Conservation (phyloP, 2,113 vertebrate species). For the Brachyistius frenatus region DNA sequence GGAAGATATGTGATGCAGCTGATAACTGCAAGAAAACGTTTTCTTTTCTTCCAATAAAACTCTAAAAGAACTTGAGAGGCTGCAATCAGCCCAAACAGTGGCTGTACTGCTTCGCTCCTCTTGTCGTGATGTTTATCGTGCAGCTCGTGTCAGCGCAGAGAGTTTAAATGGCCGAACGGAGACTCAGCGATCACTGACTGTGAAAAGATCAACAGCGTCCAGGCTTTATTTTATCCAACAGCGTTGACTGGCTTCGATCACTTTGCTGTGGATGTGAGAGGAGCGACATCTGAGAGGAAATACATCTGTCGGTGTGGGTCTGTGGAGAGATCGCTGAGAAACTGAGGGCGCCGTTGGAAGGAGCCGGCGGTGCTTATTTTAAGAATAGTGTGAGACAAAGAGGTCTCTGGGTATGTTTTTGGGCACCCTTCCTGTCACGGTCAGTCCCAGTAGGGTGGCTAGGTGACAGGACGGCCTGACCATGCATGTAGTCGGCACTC, state of each 20-base stretch:
- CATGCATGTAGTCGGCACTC: conserved; percentile 76
- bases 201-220: not conserved
- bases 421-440: conserved; percentile 61
- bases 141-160: not conserved
- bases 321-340: conserved; percentile 22
- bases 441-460: conserved; percentile 74
- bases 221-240: conserved; percentile 1
- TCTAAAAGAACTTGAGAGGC: not conserved
- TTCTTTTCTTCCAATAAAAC: not conserved
- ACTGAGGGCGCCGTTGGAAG: conserved; percentile 24
- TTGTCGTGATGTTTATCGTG: not conserved
- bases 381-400: conserved; percentile 56
- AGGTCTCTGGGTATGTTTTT: conserved; percentile 57
- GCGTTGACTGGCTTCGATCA: not conserved
- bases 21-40: not conserved
- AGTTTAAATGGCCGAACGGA: not conserved
- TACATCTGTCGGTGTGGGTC: conserved; percentile 19
- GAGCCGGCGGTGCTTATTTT: conserved; percentile 45
- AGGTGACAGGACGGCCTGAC: conserved; percentile 73
- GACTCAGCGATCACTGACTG: not conserved
- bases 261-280: not conserved
- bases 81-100: not conserved
- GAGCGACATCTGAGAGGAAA: conserved; percentile 13
- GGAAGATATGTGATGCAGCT: not conserved
- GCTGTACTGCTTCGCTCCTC: not conserved